Conservation (phyloP, 2,888 invertebrate species). For the Oscheius sp. region DNA sequence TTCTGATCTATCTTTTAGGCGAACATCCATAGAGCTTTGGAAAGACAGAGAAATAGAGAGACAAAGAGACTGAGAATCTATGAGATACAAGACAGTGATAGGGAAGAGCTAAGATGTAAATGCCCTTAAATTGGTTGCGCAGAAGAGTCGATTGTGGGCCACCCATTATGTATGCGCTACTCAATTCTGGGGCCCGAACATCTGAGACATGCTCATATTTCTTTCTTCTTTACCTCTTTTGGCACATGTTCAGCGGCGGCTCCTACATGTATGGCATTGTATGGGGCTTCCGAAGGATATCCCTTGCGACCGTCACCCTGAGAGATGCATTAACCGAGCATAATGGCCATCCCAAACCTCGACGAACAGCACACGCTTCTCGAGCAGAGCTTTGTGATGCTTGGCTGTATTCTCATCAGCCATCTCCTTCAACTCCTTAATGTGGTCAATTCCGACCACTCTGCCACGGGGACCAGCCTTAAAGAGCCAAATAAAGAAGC, state of each 20-base stretch:
- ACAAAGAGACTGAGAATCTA: neutral
- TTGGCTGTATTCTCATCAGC: constrained; percentile 84
- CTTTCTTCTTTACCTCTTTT: constrained; percentile 74
- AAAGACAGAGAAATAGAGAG: too few relatives aligned
- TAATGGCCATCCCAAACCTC: constrained; percentile 39
- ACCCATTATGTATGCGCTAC: constrained; percentile 23
- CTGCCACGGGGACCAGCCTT: constrained; percentile 80
- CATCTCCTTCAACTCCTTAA: constrained; percentile 83
- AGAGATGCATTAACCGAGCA: neutral
- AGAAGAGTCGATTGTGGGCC: constrained; percentile 19
- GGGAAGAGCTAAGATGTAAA: neutral
- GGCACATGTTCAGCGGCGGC: constrained; percentile 74
- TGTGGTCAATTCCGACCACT: constrained; percentile 90
- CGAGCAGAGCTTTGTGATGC: constrained; percentile 82
- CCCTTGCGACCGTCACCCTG: constrained; percentile 89
- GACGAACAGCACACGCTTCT: constrained; percentile 78
- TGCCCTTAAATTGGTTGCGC: constrained; percentile 30
- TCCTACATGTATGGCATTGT: constrained; percentile 85
- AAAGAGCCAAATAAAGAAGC: constrained; percentile 26
- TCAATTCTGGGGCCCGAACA: constrained; percentile 31
- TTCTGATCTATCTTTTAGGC: too few relatives aligned
- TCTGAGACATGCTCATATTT: constrained; percentile 10
- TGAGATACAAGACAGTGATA: constrained; percentile 12
- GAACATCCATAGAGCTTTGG: too few relatives aligned
- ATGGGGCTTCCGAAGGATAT: constrained; percentile 83